A percentile compares a stretch with the other conserved stretches of the same genome.
These are phyloP conservation scores for Pogonophryne albipinna DNA, from an alignment of 2,797 vertebrate species.

Conservation along the genomic window DNA sequence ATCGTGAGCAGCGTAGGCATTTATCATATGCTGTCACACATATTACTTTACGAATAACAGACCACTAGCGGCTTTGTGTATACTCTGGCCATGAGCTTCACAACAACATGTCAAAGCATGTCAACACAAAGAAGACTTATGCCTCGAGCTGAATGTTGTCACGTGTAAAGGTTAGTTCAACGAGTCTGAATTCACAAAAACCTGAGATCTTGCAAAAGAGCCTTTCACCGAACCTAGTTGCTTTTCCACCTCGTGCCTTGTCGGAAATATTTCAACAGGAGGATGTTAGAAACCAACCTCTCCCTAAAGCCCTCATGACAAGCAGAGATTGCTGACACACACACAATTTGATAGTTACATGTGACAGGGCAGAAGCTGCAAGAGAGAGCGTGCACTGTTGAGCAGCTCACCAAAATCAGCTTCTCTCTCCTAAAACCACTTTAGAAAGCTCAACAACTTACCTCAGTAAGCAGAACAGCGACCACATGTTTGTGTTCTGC, in stretches of 20 bases:
- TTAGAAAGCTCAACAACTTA: slow-evolving; percentile 62
- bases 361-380: slow-evolving; percentile 54
- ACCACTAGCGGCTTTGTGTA: slow-evolving; percentile 15
- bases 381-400: slow-evolving; percentile 24
- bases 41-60: not conserved
- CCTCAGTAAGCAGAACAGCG: slow-evolving; percentile 56
- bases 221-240: slow-evolving; percentile 19
- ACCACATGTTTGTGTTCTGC: slow-evolving; percentile 18
- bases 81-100: not conserved
- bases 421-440: slow-evolving; percentile 27
- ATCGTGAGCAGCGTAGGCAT: not conserved
- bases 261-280: slow-evolving; percentile 52
- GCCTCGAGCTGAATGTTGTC: slow-evolving; percentile 11
- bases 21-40: slow-evolving; percentile 1
- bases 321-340: slow-evolving; percentile 62
- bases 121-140: slow-evolving; percentile 23
- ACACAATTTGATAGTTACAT: slow-evolving; percentile 55
- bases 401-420: slow-evolving; percentile 56
- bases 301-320: slow-evolving; percentile 62
- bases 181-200: slow-evolving; percentile 48
- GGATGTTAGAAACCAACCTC: slow-evolving; percentile 62
- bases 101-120: slow-evolving; percentile 42
- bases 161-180: slow-evolving; percentile 6
- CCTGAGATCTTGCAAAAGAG: slow-evolving; percentile 35
- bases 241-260: slow-evolving; percentile 16